Evolutionary conservation across 2,797 vertebrate genomes (phyloP).

Genomic region (Gallinago stenura): DNA sequence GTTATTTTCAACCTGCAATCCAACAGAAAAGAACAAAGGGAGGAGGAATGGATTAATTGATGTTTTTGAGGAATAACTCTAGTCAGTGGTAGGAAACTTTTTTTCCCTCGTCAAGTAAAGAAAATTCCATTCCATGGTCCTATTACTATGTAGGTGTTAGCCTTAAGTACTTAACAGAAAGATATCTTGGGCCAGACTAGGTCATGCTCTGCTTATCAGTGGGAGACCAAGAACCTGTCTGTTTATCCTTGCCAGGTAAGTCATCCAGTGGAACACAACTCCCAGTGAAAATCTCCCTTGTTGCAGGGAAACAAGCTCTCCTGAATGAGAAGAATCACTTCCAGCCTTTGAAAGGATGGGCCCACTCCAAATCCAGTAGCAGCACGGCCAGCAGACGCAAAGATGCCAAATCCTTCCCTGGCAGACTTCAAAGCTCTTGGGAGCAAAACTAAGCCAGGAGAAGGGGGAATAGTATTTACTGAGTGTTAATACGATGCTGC

Average conservation of each 20-base stretch:
- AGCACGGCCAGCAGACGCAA: background rate
- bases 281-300: background rate
- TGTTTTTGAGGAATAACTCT: background rate
- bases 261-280: background rate
- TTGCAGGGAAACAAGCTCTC: background rate
- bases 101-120: background rate
- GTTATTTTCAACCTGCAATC: background rate
- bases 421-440: background rate
- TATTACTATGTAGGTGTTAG: background rate
- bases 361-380: background rate
- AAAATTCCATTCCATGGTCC: background rate
- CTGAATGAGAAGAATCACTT: background rate
- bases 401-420: background rate
- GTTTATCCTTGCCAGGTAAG: background rate
- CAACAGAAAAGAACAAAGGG: background rate
- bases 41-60: background rate
- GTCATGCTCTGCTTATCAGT: background rate
- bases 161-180: background rate
- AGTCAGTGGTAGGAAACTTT: background rate
- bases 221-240: background rate
- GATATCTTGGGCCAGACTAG: rapidly evolving
- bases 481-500: background rate
- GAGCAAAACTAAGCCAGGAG: background rate
- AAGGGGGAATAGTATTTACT: background rate
- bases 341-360: background rate